Percentiles rank a stretch among this genome's conserved stretches.
Evolutionary conservation across 2,797 vertebrate genomes (phyloP).

Genomic region (Coregonus sp.): DNA sequence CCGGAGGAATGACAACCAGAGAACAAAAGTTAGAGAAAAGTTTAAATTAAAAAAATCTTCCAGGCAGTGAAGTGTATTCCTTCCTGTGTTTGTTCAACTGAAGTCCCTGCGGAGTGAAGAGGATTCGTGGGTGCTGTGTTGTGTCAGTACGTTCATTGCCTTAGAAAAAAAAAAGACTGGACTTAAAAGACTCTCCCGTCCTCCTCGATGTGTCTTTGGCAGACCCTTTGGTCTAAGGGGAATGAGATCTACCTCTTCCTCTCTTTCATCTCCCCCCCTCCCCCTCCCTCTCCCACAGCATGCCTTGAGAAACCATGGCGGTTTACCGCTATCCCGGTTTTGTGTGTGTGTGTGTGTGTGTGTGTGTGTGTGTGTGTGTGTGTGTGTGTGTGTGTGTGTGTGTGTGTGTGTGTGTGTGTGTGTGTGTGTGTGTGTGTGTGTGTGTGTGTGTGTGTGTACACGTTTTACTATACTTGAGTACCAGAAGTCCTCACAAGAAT

Average conservation of each 20-base stretch:
- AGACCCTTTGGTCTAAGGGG: slow-evolving; percentile 22
- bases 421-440: too few species aligned
- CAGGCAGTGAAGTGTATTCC: not conserved
- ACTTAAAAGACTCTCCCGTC: slow-evolving; percentile 32
- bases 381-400: too few species aligned
- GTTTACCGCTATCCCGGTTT: slow-evolving; percentile 9
- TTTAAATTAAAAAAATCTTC: slow-evolving; percentile 42
- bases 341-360: slow-evolving; percentile 30
- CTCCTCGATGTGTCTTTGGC: slow-evolving; percentile 30
- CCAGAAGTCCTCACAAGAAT: too few species aligned
- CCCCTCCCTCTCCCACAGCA: slow-evolving; percentile 9
- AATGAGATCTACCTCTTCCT: slow-evolving; percentile 23
- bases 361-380: too few species aligned
- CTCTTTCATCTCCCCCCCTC: slow-evolving; percentile 29
- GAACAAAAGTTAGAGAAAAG: slow-evolving; percentile 25
- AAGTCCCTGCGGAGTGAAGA: slow-evolving; percentile 13
- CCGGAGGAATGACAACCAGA: slow-evolving; percentile 12
- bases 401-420: too few species aligned
- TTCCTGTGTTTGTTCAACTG: slow-evolving; percentile 30
- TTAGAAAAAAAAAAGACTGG: slow-evolving; percentile 18
- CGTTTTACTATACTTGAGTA: too few species aligned
- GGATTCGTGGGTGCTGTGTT: slow-evolving; percentile 23
- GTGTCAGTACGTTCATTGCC: not conserved
- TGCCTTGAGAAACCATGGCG: slow-evolving; percentile 22
- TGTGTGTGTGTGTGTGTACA: too few species aligned